Evolutionary conservation across 2,797 vertebrate genomes (phyloP).

Genomic region (Emys orbicularis): DNA sequence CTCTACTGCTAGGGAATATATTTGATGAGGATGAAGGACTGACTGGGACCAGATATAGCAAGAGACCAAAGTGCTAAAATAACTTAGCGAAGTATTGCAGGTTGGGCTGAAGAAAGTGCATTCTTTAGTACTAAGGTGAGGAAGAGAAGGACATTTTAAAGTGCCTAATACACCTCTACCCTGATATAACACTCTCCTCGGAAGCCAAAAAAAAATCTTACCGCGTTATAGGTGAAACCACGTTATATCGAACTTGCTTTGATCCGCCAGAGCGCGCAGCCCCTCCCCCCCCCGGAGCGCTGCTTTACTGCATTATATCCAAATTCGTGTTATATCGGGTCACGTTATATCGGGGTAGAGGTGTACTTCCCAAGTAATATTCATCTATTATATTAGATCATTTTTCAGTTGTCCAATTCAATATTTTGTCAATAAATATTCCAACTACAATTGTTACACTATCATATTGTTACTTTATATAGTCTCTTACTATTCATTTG

Average conservation of each 20-base stretch:
- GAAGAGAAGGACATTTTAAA: neutral
- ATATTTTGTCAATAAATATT: neutral
- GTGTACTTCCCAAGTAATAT: neutral
- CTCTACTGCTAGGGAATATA: constrained; percentile 12
- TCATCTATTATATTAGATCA: neutral
- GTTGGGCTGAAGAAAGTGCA: constrained; percentile 12
- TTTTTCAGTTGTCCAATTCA: neutral
- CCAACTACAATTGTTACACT: neutral
- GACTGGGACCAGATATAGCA: constrained; percentile 31
- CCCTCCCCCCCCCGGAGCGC: no score
- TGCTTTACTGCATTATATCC: no score
- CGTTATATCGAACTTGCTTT: no score
- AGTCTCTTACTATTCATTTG: neutral
- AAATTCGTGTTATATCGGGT: no score
- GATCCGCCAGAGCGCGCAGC: no score
- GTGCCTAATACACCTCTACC: neutral
- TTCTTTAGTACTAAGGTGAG: constrained; percentile 2
- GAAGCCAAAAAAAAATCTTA: no score
- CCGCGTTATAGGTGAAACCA: no score
- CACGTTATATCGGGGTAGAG: no score
- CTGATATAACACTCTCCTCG: no score
- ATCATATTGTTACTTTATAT: no score
- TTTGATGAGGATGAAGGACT: constrained; percentile 31
- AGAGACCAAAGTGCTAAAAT: constrained; percentile 56
- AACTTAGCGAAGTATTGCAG: constrained; percentile 27